Evolutionary conservation across 2,113 vertebrate species (phyloP).

Genomic region (Zingel zingel): DNA sequence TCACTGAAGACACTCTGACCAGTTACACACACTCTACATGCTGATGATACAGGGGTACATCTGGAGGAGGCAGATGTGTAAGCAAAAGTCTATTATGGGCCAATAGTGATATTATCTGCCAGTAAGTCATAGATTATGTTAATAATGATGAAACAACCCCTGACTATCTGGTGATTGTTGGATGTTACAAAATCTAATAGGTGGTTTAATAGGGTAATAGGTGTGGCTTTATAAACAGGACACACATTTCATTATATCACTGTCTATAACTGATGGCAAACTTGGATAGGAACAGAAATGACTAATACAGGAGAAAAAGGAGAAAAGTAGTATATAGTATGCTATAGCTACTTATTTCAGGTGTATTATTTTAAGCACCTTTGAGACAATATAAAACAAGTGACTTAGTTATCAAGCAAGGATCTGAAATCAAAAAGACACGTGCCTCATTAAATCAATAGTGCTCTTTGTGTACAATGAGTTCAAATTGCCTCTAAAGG

Average conservation of each 20-base stretch:
- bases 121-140: not conserved
- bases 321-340: not conserved
- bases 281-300: not conserved
- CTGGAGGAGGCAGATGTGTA: not conserved
- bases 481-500: not conserved
- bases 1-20: conserved; percentile 30
- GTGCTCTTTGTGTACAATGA: not conserved
- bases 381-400: not conserved
- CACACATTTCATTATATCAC: not conserved
- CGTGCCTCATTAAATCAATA: conserved; percentile 5
- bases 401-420: not conserved
- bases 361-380: not conserved
- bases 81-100: not conserved
- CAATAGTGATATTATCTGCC: not conserved
- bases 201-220: not conserved
- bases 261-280: not conserved
- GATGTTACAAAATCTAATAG: not conserved
- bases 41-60: conserved; percentile 21
- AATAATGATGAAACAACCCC: not conserved
- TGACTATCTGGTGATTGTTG: not conserved
- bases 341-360: not conserved
- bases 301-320: not conserved
- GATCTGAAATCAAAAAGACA: not conserved
- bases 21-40: conserved; percentile 20
- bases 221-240: not conserved